Evolutionary conservation across 2,797 vertebrate species (phyloP).

Genomic region (Pteronotus mesoamericanus): DNA sequence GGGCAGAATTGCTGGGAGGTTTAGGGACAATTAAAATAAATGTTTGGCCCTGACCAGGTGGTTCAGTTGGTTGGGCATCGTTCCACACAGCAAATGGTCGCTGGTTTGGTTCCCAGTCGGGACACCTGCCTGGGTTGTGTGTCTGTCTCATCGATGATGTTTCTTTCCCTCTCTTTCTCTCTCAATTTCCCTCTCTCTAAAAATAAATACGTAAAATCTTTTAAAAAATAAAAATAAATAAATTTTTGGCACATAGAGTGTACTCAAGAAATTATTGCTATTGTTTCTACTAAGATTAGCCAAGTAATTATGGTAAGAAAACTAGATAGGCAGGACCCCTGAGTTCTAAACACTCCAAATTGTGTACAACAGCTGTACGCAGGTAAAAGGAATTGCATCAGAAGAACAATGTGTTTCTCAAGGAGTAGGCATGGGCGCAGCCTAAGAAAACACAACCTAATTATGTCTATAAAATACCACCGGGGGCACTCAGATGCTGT

Average conservation of each 20-base stretch:
- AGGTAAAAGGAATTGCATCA: not conserved
- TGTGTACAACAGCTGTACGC: not conserved
- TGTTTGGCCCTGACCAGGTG: not conserved
- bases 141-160: not conserved
- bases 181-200: not conserved
- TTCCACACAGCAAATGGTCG: not conserved
- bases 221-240: not conserved
- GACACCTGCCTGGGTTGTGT: not conserved
- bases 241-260: not conserved
- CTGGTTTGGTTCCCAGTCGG: not conserved
- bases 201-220: not conserved
- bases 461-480: not conserved
- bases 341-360: not conserved
- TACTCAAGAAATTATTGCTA: not conserved
- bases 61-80: not conserved
- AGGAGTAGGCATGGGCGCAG: not conserved
- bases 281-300: not conserved
- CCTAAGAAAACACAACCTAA: not conserved
- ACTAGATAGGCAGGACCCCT: not conserved
- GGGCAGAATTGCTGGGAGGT: not conserved
- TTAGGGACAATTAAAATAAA: not conserved
- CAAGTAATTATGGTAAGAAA: not conserved
- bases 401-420: not conserved
- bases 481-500: not conserved
- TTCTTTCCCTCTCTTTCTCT: not conserved